phyloP scores from a whole-genome alignment of 2,888 invertebrate species.

The Oscheius myriophilus region DNA sequence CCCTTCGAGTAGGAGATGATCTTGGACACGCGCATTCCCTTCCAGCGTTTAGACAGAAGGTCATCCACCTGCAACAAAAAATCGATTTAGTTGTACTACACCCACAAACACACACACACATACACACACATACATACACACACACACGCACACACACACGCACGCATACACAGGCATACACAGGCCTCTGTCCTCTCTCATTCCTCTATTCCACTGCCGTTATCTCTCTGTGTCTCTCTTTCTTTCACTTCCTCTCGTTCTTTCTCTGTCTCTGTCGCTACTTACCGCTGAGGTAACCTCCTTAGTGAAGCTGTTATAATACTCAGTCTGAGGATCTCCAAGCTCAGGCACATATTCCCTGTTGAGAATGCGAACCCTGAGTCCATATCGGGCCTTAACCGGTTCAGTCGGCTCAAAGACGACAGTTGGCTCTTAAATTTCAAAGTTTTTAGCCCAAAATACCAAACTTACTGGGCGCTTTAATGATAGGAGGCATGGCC shows the following conservation, averaged over 20 bases:
- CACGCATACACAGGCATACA: too few relatives aligned
- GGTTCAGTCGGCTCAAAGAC: slow-evolving; percentile 41
- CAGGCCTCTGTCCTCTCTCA: too few relatives aligned
- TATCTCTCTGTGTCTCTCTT: too few relatives aligned
- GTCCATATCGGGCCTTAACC: slow-evolving; percentile 45
- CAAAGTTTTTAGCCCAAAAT: too few relatives aligned
- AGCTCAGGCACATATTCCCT: slow-evolving; percentile 54
- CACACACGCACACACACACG: too few relatives aligned
- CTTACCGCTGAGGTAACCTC: slow-evolving; percentile 48
- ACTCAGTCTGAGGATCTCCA: slow-evolving; percentile 48
- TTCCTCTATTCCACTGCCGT: too few relatives aligned
- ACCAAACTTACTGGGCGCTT: slow-evolving; percentile 4
- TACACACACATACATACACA: too few relatives aligned
- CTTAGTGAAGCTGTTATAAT: slow-evolving; percentile 57
- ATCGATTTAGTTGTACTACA: too few relatives aligned
- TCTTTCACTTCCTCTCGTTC: too few relatives aligned
- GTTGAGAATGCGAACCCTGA: slow-evolving; percentile 58
- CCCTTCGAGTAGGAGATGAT: slow-evolving; percentile 52
- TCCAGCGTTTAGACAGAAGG: slow-evolving; percentile 48
- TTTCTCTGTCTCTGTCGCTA: too few relatives aligned
- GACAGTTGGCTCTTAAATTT: slow-evolving; percentile 9
- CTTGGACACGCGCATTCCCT: slow-evolving; percentile 56
- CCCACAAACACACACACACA: too few relatives aligned
- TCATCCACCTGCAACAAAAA: slow-evolving; percentile 34
- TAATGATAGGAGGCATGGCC: slow-evolving; percentile 27